Conservation (phyloP, 2,797 vertebrate species). For the Spheniscus humboldti region DNA sequence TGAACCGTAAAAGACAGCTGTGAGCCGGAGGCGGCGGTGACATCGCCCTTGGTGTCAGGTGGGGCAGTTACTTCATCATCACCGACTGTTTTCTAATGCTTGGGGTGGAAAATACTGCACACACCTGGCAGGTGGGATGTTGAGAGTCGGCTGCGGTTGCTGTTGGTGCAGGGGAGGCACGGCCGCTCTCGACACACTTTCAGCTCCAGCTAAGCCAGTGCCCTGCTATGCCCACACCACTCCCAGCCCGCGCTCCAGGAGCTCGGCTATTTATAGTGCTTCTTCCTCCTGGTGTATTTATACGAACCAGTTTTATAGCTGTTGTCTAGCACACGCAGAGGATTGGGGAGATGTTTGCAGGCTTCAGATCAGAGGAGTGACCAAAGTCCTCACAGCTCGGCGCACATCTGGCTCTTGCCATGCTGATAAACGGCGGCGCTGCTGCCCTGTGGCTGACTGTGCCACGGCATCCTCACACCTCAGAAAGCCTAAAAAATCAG, state of each 20-base stretch:
- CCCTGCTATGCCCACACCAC: rapidly evolving
- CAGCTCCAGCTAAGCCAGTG: not conserved
- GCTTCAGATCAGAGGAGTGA: not conserved
- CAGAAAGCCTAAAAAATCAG: not conserved
- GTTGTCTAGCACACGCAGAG: not conserved
- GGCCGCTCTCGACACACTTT: not conserved
- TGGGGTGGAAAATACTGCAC: not conserved
- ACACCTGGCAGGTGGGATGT: not conserved
- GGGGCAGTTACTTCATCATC: not conserved
- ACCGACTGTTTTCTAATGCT: not conserved
- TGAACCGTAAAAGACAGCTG: not conserved
- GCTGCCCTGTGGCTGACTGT: not conserved
- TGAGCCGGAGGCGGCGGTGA: not conserved
- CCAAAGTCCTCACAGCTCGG: not conserved
- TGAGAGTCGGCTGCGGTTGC: not conserved
- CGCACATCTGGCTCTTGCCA: not conserved
- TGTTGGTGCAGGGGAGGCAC: rapidly evolving
- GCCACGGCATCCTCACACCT: not conserved
- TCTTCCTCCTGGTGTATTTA: not conserved
- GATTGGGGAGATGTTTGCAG: not conserved
- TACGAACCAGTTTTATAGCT: not conserved
- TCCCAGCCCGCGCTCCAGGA: not conserved
- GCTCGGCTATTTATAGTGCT: not conserved
- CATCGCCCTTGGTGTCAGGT: not conserved
- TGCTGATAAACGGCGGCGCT: rapidly evolving